Base-by-base conservation (phyloP, 2,888 invertebrate genomes). In the Amblyjoppa fuscipennis region DNA sequence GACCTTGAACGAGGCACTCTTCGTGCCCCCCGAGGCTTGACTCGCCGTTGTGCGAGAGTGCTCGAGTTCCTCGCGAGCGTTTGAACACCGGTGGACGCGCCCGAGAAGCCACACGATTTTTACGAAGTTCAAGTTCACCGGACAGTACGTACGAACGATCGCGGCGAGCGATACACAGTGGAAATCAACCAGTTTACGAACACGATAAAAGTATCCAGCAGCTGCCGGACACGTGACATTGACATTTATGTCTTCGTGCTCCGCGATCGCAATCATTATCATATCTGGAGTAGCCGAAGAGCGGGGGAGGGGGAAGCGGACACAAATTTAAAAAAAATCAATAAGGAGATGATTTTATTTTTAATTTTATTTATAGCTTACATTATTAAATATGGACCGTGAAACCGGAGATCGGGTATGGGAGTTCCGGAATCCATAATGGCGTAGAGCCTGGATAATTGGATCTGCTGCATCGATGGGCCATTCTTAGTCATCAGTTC, bases 81-180 rank as follows among this genome's bases (percentile, higher is more conserved):
- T 53, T 28, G 64, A 61, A 66, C 66, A 38, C 31, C 83, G 85
- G 80, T 85, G 83, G 73, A 73, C 78, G 80, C 59, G 80, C 80
- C 51, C 76, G 83, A 49, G 68, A 64, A 61, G 31, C 64, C 61
- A 16, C 70, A 34, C 51, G 28, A 81, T 81, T 85, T 77, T 74
- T 80, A 77, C 78, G 51, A 87, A 87, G 88, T 88, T 88, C 88
- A 88, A 88, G 87, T 86, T 87, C 85, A 87, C 56, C 84, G 66
- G 78, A 75, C 64, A 31, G 49, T 38, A 53, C 53, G 73, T 64
- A 64, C 41, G 59, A 38, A 69, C 64, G 51, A 51, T 53, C 64
- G 70, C 49, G 31, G 28, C n/a, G 13, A 51, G 80, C 51, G 56
- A 38, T 13, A 61, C 66, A 5, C 20, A 75, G 78, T 69, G 56